Evolutionary conservation across 1,140 invertebrate genomes (phyloP).

Genomic region (Drosophila repletoides): DNA sequence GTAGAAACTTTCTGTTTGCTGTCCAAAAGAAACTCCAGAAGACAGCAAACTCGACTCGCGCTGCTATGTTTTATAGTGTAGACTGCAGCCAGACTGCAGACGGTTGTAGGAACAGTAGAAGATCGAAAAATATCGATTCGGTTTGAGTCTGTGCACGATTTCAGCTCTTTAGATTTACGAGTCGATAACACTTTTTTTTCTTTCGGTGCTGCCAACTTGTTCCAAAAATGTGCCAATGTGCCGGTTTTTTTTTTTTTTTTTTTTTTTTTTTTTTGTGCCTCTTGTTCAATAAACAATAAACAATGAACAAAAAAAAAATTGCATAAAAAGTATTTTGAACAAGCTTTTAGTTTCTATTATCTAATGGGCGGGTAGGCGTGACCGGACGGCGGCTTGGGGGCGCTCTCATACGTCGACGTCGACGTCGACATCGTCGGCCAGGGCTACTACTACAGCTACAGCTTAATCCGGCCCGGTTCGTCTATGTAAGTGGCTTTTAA

Average conservation of each 20-base stretch:
- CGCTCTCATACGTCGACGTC: conserved; percentile 1
- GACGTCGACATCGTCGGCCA: no score
- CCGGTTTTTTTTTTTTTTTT: no score
- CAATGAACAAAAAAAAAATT: conserved; percentile 27
- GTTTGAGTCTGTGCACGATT: no score
- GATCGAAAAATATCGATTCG: no score
- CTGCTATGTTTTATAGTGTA: conserved; percentile 8
- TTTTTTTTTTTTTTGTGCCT: no score
- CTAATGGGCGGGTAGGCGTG: conserved; percentile 47
- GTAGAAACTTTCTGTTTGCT: conserved; percentile 58
- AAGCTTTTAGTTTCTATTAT: conserved; percentile 39
- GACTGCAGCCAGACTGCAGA: conserved; percentile 5
- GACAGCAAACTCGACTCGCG: background rate
- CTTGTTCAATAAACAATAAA: conserved; percentile 3
- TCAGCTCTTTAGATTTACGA: background rate
- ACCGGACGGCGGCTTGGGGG: conserved; percentile 9
- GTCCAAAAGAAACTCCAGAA: conserved; percentile 14
- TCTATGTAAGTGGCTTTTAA: conserved; percentile 28
- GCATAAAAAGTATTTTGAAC: conserved; percentile 37
- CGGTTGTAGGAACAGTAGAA: background rate
- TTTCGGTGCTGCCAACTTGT: background rate
- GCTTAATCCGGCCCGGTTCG: no score
- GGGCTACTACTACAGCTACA: no score
- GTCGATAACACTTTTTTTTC: background rate
- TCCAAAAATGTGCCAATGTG: no score